Base-by-base conservation (phyloP, 1,140 invertebrate genomes). In the Eupristina koningsbergeri region DNA sequence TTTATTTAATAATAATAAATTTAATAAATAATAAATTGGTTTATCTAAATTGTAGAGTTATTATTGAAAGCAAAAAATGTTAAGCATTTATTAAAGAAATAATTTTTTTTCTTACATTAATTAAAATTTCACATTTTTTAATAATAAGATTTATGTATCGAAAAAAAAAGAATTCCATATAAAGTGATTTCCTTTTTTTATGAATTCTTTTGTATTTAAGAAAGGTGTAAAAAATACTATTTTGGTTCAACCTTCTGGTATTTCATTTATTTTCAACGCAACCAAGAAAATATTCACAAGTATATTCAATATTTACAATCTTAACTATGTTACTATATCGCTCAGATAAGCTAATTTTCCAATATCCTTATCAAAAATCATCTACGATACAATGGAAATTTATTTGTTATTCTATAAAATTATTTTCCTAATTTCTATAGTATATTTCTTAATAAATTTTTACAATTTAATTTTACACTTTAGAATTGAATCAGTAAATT, bases 221-320 rank as follows among this genome's bases (percentile, higher is more conserved):
- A 41, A 45, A 73, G 50, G 39, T 77, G 58, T 36, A 77, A 61
- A 77, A 63, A 50, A n/a, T 34, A 67, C 22, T 17, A 0, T 41
- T 7, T 41, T 8, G 41, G 41, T n/a, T 58, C 50, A 31, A 58
- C 74, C 50, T 36, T 34, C 8, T 77, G 15, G 6, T 41, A 41
- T 58, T 34, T 31, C 36, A 63, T 61, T 77, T 61, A 29, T 34
- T 63, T 79, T 47, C 47, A 34, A 39, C 26, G 34, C 61, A 79
- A 19, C 11, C 63, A 26, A 29, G 41, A 45, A 67, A 47, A 79
- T 79, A 67, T 67, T 79, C n/a, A 78, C 63, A 36, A 76, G 29
- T n/a, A 58, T 22, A 36, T 22, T 76, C 15, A 58, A 36, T 53
- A 34, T 31, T 76, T 34, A 47, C 29, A 76, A 53, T 50, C 29